Evolutionary conservation across 1,140 invertebrate species (phyloP), one percentile per base, ranked within the genome.

Genomic region (Arctopsyche grandis): DNA sequence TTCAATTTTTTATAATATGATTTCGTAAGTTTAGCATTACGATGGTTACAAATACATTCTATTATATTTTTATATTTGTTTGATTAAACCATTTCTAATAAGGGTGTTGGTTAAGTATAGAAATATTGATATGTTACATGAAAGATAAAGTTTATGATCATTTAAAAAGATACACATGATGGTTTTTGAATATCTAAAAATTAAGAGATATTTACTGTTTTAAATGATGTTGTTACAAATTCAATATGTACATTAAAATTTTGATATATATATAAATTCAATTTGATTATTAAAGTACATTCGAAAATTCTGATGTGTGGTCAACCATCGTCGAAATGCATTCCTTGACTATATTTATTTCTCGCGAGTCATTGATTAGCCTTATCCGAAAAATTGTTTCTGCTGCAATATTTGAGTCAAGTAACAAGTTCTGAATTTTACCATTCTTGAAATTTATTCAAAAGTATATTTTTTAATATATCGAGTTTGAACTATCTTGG

Each of bases 101-200:
- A 63, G 43, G 74, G 74, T 76, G 74, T 76, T 44, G 74, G 74
- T 76, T 75, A 76, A 76, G 26, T 43, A 44, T 76, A 76, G 19
- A 74, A 74, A 22, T 70, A 29, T 70, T 29, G 21, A 70, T 22
- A 70, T 70, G 69, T 26, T 29, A 29, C 22, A 66, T 26, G 21
- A 38, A 52, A 52, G 16, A 52, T 14, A 52, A 52, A 52, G 48
- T 12, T 52, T 52, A 14, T 52, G 48, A 52, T 52, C 48, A 52
- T 7, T 46, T 46, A 46, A 46, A 46, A 12, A n/a, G n/a, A 38
- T 38, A 38, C 29, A 38, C 29, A 38, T 38, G 29, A 38, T 38
- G 29, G 29, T 38, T 38, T 38, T 38, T 38, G 29, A 38, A 38
- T 52, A 52, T 16, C 16, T 14, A 5, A 52, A 14, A 14, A 52